phyloP scores from a whole-genome alignment of 2,113 vertebrate species.

The Tympanuchus pallidicinctus region DNA sequence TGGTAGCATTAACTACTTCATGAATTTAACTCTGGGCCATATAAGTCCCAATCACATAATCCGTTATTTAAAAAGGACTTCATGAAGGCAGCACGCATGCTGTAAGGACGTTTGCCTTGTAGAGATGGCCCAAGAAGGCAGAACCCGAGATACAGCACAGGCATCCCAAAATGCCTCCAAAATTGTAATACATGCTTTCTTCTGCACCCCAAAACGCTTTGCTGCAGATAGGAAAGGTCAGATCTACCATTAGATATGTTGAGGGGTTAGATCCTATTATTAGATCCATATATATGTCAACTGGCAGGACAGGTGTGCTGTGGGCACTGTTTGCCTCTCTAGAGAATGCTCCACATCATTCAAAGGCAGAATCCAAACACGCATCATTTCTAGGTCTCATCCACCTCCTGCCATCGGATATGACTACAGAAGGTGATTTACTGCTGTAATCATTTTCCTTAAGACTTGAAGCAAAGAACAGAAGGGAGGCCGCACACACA shows the following conservation, averaged over 20 bases:
- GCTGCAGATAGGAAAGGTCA: background rate
- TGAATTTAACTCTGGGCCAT: background rate
- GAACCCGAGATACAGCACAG: background rate
- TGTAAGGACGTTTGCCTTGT: background rate
- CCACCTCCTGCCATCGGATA: rapidly evolving
- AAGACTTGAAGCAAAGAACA: background rate
- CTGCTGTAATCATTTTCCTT: background rate
- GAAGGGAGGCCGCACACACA: background rate
- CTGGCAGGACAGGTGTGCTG: background rate
- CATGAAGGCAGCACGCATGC: background rate
- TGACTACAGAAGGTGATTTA: background rate
- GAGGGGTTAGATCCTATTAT: background rate
- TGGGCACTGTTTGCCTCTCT: background rate
- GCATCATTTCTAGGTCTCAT: rapidly evolving
- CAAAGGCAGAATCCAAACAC: background rate
- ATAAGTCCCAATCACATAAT: background rate
- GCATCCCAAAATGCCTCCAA: background rate
- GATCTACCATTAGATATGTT: background rate
- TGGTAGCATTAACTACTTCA: background rate
- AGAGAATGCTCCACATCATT: rapidly evolving
- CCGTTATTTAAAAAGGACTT: background rate
- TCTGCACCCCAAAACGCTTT: background rate
- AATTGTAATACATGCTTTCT: background rate
- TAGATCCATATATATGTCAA: background rate
- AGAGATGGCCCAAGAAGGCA: background rate